These are phyloP conservation scores for Neoitamus cyanurus DNA, from an alignment of 2,888 invertebrate genomes.

Conservation along the genomic window DNA sequence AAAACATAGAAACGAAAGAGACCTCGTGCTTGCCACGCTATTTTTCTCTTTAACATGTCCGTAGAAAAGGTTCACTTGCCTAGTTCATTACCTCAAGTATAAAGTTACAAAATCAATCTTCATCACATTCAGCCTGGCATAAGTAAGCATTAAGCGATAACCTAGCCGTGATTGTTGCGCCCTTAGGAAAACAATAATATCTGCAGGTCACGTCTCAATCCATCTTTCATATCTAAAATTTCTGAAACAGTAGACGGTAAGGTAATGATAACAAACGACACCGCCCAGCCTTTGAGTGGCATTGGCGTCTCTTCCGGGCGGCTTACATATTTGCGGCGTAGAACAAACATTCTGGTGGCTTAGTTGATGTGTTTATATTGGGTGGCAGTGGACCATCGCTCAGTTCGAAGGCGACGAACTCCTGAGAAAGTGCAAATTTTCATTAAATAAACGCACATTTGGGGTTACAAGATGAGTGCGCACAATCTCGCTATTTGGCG, in stretches of 20 bases:
- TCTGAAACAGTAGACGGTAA: not conserved
- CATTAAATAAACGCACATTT: not conserved
- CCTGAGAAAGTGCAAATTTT: not conserved
- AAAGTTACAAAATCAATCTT: not conserved
- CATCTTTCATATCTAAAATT: not conserved
- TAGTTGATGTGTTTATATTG: slow-evolving; percentile 6
- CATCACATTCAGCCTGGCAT: not conserved
- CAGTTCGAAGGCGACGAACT: not conserved
- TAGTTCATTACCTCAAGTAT: not conserved
- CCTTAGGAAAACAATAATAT: not conserved
- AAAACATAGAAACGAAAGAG: not conserved
- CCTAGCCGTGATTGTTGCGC: not conserved
- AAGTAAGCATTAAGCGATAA: not conserved
- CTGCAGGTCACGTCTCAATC: not conserved
- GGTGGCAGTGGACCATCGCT: not conserved
- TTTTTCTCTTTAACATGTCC: not conserved
- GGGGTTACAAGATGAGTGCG: not conserved
- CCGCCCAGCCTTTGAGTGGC: not conserved
- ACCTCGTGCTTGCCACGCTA: not conserved
- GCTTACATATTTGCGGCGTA: not conserved
- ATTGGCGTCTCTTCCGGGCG: not conserved
- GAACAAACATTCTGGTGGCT: not conserved
- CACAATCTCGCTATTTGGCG: not conserved
- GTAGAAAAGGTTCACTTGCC: not conserved
- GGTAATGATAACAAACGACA: not conserved